Base-by-base conservation (phyloP, 2,113 vertebrate species). In the Paramormyrops kingsleyae region DNA sequence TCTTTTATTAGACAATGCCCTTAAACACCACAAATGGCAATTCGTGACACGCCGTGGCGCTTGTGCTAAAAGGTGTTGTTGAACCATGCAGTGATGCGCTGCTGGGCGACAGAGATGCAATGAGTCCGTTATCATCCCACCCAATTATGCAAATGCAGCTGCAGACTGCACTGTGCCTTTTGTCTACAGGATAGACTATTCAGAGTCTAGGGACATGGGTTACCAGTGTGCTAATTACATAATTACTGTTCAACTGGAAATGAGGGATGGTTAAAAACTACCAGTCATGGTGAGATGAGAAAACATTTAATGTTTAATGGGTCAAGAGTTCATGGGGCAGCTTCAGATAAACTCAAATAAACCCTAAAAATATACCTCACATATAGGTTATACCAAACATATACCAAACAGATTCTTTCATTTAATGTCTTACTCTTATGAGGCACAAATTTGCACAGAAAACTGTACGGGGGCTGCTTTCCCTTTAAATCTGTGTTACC, bases 401-500 rank as follows among this genome's bases (percentile, higher is more conserved):
- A 17, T 74, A 35, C 70, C n/a, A 86, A 52, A 87, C n/a, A 17
- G 13, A n/a, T 56, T 53, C 27, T 47, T 53, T 53, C 15, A 1
- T 53, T 56, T 52, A 39, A 35, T 53, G 8, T 53, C 1, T 50
- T 52, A 53, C 13, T 46, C 42, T 10, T 47, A 84, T 84, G 83
- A 87, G 27, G 85, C 27, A 53, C 17, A 53, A 80, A 52, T 50
- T 50, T 52, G 31, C 42, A 74, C 88, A 52, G 88, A 50, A 90
- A 21, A 89, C 8, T 13, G 7, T 10, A 27, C 5, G 44, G 0
- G 0, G 87, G 83, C 42, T 90, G 42, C 12, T 77, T 39, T 35
- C 27, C 85, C 42, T 47, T 93, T 84, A 95, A 88, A 94, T 93
- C 19, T 91, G 66, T 9, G 93, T 93, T 1, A 91, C 96, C 91